Percentiles rank a stretch among this genome's conserved stretches.
phyloP scores from a whole-genome alignment of 35 echinoderm and acorn worm genomes.

The Ophiothrix spiculata region DNA sequence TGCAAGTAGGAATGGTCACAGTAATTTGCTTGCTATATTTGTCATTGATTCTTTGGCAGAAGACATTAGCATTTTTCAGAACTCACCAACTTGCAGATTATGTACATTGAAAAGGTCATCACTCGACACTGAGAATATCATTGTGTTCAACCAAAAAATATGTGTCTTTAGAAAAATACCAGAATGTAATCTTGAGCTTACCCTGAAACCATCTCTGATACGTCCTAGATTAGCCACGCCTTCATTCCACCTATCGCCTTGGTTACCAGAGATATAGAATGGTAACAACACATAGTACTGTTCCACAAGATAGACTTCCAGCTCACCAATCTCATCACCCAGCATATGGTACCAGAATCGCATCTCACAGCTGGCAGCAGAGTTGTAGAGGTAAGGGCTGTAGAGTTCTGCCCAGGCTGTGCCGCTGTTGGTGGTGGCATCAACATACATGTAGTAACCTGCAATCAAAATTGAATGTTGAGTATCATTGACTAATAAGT shows the following conservation, averaged over 20 bases:
- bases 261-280: conserved; percentile 41
- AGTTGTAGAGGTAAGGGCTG: conserved; percentile 52
- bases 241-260: conserved; percentile 69
- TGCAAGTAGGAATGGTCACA: too few relatives aligned
- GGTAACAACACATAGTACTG: conserved; percentile 47
- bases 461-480: too few relatives aligned
- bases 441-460: conserved; percentile 88
- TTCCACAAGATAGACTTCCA: conserved; percentile 51
- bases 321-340: conserved; percentile 59
- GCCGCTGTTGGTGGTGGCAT: conserved; percentile 36
- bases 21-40: too few relatives aligned
- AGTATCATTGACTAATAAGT: too few relatives aligned
- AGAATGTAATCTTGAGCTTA: conserved; percentile 35
- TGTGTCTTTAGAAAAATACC: too few relatives aligned
- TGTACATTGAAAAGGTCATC: too few relatives aligned
- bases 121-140: too few relatives aligned
- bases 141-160: too few relatives aligned
- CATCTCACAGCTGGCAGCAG: conserved; percentile 75
- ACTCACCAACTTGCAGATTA: too few relatives aligned
- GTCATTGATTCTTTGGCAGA: too few relatives aligned
- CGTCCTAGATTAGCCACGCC: conserved; percentile 54
- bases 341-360: conserved; percentile 82
- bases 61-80: too few relatives aligned
- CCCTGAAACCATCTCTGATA: conserved; percentile 59
- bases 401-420: conserved; percentile 47